Base-by-base conservation (phyloP, 2,797 vertebrate species). In the Nothura maculosa region DNA sequence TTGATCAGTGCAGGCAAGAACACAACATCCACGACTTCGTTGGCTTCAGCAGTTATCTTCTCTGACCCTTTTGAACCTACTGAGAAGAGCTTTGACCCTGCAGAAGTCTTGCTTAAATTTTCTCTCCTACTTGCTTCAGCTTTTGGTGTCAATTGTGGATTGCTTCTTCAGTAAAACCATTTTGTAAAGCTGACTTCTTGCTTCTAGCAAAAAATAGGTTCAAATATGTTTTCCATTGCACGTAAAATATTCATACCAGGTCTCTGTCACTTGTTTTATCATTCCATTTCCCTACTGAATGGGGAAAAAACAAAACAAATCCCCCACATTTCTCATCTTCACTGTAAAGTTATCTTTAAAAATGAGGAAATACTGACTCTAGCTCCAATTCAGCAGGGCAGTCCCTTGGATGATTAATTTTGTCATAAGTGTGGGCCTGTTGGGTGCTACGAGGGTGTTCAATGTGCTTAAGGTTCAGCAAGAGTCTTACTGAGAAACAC, bases 381-480 rank as follows among this genome's bases (percentile, higher is more conserved):
- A 64, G 47, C 72, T 66, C 8, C 58, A 62, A 67, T 14, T 19
- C 64, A 77, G 36, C 54, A 40, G 22, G 54, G 50, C 70, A 73
- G 64, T 69, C 6, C 6, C 43, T 45, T 57, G 32, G 32, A 3
- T 15, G 2, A 57, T 2, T 4, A n/a, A 32, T n/a, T 61, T 4
- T 19, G 55, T 5, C 10, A 17, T 0, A 13, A 32, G 2, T 10
- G 21, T 67, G 83, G 81, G 19, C 24, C 48, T n/a, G 4, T 1
- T 3, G 30, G 74, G 43, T 63, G 18, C 28, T 0, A 17, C 16
- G 28, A 42, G 48, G 60, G 12, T 16, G 42, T 14, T 19, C 42
- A 8, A 0, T 0, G 0, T 3, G 14, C 17, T 1, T 2, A 10
- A 28, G n/a, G 62, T 50, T 81, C 42, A 81, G 45, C 43, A 40